A percentile compares a stretch with the other conserved stretches of the same genome.
Conservation (phyloP, 2,113 vertebrate genomes). For the Haemorhous mexicanus region DNA sequence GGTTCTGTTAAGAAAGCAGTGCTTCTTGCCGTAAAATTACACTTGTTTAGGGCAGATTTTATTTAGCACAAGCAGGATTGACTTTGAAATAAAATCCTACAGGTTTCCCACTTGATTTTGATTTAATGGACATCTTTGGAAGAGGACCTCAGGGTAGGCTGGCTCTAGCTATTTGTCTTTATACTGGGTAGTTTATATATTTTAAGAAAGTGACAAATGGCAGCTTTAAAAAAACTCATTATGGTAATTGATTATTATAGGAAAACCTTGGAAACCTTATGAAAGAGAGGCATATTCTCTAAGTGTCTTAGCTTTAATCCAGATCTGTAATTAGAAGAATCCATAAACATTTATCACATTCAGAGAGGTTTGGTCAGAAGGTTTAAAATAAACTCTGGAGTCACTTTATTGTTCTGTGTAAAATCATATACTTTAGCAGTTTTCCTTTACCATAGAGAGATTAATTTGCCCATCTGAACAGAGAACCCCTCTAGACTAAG, state of each 20-base stretch:
- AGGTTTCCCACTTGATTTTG: conserved; percentile 71
- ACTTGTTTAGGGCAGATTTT: conserved; percentile 13
- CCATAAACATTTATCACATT: conserved; percentile 77
- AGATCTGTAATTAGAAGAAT: conserved; percentile 78
- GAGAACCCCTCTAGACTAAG: neutral
- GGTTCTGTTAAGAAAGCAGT: neutral
- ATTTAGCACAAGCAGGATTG: conserved; percentile 29
- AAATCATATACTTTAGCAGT: conserved; percentile 58
- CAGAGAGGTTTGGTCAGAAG: conserved; percentile 54
- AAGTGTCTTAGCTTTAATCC: conserved; percentile 72
- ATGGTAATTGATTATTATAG: conserved; percentile 81
- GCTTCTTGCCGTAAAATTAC: neutral
- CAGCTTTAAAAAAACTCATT: conserved; percentile 81
- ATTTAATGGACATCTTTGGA: conserved; percentile 69
- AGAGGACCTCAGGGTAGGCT: conserved; percentile 60
- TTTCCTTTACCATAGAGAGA: conserved; percentile 42
- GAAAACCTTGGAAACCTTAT: conserved; percentile 72
- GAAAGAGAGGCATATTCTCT: conserved; percentile 70
- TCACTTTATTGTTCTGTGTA: conserved; percentile 55
- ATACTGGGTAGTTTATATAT: conserved; percentile 77
- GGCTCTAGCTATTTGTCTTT: conserved; percentile 73
- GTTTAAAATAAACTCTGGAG: conserved; percentile 59
- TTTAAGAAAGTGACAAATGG: conserved; percentile 81
- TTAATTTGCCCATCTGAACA: conserved; percentile 53
- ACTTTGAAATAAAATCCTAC: conserved; percentile 73